Percentiles rank a stretch among this genome's conserved stretches.
These are phyloP conservation scores for Meandrusa payeni DNA, from an alignment of 2,888 invertebrate genomes.

Conservation along the genomic window DNA sequence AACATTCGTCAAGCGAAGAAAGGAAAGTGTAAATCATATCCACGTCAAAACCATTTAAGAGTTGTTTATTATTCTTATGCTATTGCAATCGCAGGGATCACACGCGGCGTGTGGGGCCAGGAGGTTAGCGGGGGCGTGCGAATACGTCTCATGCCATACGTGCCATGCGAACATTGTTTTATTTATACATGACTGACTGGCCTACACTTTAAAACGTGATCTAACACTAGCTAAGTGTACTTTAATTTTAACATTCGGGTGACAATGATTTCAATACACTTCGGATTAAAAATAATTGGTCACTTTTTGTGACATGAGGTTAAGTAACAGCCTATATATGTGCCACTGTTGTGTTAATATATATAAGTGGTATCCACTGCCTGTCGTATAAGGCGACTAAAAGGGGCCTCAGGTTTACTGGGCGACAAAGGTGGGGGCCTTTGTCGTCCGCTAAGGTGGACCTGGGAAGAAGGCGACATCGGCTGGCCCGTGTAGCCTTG, in stretches of 20 bases:
- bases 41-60: slow-evolving; percentile 5
- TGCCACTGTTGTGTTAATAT: no score
- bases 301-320: no score
- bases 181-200: neutral
- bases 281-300: no score
- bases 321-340: no score
- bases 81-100: slow-evolving; percentile 7
- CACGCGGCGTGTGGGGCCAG: neutral
- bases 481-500: no score
- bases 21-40: slow-evolving; percentile 7
- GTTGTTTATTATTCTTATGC: slow-evolving; percentile 4
- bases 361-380: no score
- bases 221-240: neutral
- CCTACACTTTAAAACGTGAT: neutral
- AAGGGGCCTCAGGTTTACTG: no score
- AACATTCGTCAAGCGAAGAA: no score
- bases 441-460: no score
- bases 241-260: slow-evolving; percentile 1
- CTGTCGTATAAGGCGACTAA: no score
- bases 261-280: neutral
- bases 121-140: neutral
- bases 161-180: neutral
- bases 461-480: no score
- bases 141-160: neutral
- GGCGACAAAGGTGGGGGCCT: no score